Percentiles rank a stretch among this genome's conserved stretches.
Conservation (phyloP, 2,113 vertebrate species). For the Campylomormyrus tamandua region DNA sequence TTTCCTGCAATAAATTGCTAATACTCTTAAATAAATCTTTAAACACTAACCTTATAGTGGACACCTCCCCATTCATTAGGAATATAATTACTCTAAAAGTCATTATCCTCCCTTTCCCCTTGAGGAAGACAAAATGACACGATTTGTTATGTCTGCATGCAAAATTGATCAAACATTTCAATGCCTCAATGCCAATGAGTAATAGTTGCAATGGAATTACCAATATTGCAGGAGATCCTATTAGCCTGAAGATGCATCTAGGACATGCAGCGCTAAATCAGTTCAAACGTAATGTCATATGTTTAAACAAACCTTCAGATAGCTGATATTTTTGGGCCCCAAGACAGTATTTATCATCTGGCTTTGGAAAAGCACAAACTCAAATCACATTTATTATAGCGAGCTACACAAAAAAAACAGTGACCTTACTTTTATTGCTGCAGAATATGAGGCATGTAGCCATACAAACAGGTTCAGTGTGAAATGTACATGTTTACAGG, state of each 20-base stretch:
- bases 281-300: neutral
- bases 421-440: neutral
- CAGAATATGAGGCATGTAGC: neutral
- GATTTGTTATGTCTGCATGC: constrained; percentile 11
- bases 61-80: neutral
- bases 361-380: neutral
- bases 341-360: constrained; percentile 4
- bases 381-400: neutral
- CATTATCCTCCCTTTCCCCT: constrained; percentile 11
- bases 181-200: neutral
- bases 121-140: constrained; percentile 3
- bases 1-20: neutral
- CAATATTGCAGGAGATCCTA: neutral
- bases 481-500: neutral
- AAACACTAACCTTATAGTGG: neutral
- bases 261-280: neutral
- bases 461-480: neutral
- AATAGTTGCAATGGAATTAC: neutral
- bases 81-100: constrained; percentile 14
- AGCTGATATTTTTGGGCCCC: neutral
- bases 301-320: neutral
- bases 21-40: neutral
- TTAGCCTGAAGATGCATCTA: neutral
- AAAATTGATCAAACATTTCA: constrained; percentile 1
- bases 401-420: neutral